Percentiles rank a stretch among this genome's conserved stretches.
phyloP scores from a whole-genome alignment of 2,113 vertebrate species.

The Sakesphorus luctuosus region DNA sequence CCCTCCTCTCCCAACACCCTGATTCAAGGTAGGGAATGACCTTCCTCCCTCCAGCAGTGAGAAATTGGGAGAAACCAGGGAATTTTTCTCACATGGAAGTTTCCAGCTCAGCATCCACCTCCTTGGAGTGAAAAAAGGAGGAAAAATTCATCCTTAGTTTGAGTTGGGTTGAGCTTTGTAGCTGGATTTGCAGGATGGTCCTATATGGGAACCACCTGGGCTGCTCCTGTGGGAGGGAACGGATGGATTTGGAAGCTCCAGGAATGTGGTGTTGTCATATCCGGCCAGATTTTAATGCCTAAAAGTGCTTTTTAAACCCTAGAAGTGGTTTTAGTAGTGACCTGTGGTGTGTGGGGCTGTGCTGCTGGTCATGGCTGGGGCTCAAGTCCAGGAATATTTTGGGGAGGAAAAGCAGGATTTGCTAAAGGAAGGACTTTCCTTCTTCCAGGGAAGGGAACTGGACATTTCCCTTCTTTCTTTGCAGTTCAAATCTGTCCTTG shows the following conservation, averaged over 20 bases:
- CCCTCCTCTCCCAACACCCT: slow-evolving; percentile 53
- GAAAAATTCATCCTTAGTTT: not conserved
- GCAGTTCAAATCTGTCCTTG: not conserved
- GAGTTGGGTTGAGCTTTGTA: not conserved
- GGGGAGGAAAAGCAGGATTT: not conserved
- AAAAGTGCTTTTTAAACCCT: not conserved
- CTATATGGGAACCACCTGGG: not conserved
- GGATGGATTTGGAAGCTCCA: not conserved
- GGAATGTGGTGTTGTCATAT: not conserved
- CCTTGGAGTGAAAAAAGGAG: not conserved
- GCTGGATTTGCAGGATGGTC: not conserved
- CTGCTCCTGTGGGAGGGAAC: not conserved
- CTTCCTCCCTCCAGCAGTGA: slow-evolving; percentile 26
- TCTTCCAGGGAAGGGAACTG: not conserved
- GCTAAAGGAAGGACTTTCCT: not conserved
- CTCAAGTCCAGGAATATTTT: accelerated
- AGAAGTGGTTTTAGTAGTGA: not conserved
- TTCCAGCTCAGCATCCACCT: not conserved
- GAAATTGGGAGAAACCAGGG: not conserved
- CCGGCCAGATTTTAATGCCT: not conserved
- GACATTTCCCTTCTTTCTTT: not conserved
- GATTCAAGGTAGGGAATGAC: not conserved
- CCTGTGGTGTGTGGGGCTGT: not conserved
- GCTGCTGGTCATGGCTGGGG: accelerated
- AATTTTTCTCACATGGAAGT: accelerated